Percentiles rank a stretch among this genome's conserved stretches.
Conservation (phyloP, 1,140 invertebrate species). For the Lasioglossum baleicum region DNA sequence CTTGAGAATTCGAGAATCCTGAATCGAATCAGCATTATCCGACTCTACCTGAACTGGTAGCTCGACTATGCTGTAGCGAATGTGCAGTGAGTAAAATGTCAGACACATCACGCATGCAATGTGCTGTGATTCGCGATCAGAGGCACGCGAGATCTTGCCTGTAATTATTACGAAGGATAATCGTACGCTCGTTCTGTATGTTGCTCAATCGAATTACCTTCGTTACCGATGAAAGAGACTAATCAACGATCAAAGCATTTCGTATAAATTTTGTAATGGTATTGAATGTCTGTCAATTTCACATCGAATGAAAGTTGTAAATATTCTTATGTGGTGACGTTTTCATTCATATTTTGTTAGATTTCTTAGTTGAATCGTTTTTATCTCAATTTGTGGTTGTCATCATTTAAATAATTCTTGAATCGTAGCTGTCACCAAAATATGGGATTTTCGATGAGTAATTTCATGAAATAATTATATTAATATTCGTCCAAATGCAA, state of each 20-base stretch:
- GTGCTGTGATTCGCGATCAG: conserved; percentile 10
- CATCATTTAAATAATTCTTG: too few relatives aligned
- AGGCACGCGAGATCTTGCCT: background rate
- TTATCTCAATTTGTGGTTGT: too few relatives aligned
- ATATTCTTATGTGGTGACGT: too few relatives aligned
- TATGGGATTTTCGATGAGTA: too few relatives aligned
- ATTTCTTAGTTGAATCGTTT: too few relatives aligned
- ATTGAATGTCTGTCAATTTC: background rate
- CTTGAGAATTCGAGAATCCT: conserved; percentile 26
- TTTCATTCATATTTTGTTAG: too few relatives aligned
- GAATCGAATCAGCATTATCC: conserved; percentile 27
- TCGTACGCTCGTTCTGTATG: background rate
- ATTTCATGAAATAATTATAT: too few relatives aligned
- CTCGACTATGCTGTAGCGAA: background rate
- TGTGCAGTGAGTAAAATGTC: conserved; percentile 9
- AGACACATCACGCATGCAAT: background rate
- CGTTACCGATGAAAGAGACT: background rate
- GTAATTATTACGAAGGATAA: background rate
- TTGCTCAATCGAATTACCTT: background rate
- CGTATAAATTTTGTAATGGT: too few relatives aligned
- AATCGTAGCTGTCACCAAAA: too few relatives aligned
- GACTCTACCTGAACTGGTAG: background rate
- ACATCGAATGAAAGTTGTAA: background rate
- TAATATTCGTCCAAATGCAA: too few relatives aligned
- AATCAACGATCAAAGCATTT: background rate